A percentile compares a stretch with the other conserved stretches of the same genome.
Conservation (phyloP, 2,888 invertebrate species). For the Cosmia pyralina region DNA sequence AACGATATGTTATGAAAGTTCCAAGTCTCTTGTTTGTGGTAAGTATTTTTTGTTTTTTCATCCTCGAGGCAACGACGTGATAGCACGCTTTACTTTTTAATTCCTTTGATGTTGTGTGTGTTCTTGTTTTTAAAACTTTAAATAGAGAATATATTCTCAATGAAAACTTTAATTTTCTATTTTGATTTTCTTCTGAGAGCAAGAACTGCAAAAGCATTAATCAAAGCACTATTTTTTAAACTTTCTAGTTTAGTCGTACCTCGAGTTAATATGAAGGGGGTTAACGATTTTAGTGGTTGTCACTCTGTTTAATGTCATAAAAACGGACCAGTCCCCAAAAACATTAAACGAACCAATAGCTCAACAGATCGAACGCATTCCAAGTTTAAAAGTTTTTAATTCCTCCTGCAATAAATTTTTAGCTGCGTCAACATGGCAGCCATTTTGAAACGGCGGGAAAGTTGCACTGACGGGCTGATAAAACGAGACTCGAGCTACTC, state of each 20-base stretch:
- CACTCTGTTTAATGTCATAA: no score
- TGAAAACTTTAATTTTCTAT: neutral
- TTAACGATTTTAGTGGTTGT: no score
- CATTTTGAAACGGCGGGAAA: constrained; percentile 52
- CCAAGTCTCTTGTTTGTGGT: constrained; percentile 18
- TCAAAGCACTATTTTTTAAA: no score
- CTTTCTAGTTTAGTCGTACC: no score
- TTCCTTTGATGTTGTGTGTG: constrained; percentile 15
- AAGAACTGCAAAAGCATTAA: neutral
- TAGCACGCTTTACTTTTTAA: constrained; percentile 30
- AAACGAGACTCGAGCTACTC: neutral
- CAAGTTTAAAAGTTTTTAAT: constrained; percentile 51
- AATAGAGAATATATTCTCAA: neutral
- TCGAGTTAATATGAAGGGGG: no score
- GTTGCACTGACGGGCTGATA: constrained; percentile 38
- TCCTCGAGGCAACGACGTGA: constrained; percentile 7
- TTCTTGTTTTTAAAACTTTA: constrained; percentile 10
- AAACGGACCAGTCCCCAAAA: neutral
- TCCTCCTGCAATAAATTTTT: constrained; percentile 45
- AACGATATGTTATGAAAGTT: constrained; percentile 72
- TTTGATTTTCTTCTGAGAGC: neutral
- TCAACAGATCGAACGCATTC: constrained; percentile 34
- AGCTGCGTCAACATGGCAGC: constrained; percentile 45
- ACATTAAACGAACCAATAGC: constrained; percentile 19
- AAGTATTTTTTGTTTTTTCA: constrained; percentile 30